These are phyloP conservation scores for Pavo muticus DNA, from an alignment of 2,113 vertebrate species.

Conservation along the genomic window DNA sequence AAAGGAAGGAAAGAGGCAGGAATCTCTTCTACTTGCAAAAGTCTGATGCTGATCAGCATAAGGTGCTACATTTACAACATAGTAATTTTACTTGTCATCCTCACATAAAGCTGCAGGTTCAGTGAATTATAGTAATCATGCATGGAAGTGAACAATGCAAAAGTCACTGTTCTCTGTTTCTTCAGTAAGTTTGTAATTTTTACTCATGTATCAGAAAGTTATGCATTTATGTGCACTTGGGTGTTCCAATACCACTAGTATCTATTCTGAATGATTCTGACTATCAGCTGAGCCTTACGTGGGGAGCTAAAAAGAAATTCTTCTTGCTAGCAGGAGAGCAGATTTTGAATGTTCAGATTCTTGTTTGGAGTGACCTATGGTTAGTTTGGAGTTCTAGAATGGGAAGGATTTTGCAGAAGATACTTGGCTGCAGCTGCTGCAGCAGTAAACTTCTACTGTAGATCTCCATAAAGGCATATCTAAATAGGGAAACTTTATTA, in stretches of 20 bases:
- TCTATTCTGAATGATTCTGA: neutral
- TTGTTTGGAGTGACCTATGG: neutral
- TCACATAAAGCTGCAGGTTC: neutral
- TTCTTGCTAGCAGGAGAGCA: neutral
- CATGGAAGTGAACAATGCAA: neutral
- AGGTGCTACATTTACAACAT: neutral
- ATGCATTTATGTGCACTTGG: neutral
- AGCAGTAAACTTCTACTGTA: neutral
- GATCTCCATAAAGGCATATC: neutral
- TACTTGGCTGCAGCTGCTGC: neutral
- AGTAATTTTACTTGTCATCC: neutral
- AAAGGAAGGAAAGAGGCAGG: neutral
- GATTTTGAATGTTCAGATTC: neutral
- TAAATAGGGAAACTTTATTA: neutral
- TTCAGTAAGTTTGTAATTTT: neutral
- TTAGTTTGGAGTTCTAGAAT: neutral
- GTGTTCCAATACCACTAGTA: neutral
- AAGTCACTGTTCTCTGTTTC: neutral
- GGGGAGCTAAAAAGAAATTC: neutral
- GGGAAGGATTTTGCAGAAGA: constrained; percentile 20
- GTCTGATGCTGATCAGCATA: neutral
- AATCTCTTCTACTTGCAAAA: neutral
- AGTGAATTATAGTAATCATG: neutral
- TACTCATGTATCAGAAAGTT: neutral
- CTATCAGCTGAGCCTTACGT: neutral